phyloP scores from a whole-genome alignment of 2,797 vertebrate genomes.

The Trachurus trachurus region DNA sequence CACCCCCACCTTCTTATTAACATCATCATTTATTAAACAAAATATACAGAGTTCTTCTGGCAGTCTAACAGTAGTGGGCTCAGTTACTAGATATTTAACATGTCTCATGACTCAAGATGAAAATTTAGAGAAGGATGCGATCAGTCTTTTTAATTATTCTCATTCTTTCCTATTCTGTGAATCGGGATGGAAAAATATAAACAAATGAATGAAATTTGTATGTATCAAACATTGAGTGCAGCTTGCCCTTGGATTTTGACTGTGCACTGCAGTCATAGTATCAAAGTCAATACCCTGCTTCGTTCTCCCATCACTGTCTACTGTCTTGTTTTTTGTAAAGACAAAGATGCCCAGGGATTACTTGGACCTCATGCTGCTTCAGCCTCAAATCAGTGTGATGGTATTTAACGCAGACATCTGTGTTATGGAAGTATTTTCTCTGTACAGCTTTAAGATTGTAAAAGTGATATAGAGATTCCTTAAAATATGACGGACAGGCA shows the following conservation, averaged over 20 bases:
- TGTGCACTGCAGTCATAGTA: too few relatives aligned
- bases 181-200: not conserved
- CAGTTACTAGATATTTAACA: not conserved
- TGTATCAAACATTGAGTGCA: not conserved
- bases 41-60: not conserved
- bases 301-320: not conserved
- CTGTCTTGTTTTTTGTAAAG: not conserved
- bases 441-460: not conserved
- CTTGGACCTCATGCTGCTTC: not conserved
- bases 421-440: too few relatives aligned
- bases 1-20: conserved; percentile 52
- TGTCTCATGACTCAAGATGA: not conserved
- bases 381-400: not conserved
- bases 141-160: not conserved
- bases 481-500: too few relatives aligned
- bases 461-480: not conserved
- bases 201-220: not conserved
- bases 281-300: too few relatives aligned
- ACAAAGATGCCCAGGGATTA: not conserved
- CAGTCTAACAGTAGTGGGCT: not conserved
- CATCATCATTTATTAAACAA: not conserved
- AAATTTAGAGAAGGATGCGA: not conserved
- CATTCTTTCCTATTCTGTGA: not conserved
- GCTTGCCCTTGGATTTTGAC: not conserved
- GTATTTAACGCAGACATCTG: not conserved